phyloP scores from a whole-genome alignment of 2,888 invertebrate genomes.

The Oasisia sp. region DNA sequence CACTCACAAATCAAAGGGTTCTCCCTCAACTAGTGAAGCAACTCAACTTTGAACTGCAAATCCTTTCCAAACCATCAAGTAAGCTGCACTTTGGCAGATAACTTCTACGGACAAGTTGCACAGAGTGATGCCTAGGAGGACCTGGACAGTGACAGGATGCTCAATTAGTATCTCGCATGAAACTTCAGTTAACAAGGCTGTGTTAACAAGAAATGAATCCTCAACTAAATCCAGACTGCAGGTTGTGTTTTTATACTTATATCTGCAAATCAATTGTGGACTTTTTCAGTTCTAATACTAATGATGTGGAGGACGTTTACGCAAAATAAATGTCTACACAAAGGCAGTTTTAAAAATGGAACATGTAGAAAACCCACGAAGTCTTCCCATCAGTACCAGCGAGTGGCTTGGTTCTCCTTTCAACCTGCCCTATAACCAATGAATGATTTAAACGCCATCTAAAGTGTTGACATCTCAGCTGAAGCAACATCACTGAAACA shows the following conservation, averaged over 20 bases:
- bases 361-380: too few relatives aligned
- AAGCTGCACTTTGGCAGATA: neutral
- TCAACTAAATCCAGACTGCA: neutral
- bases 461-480: neutral
- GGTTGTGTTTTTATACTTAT: too few relatives aligned
- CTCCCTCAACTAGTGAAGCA: neutral
- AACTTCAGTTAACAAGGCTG: neutral
- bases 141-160: neutral
- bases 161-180: neutral
- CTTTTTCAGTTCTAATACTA: too few relatives aligned
- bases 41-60: constrained; percentile 13
- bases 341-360: too few relatives aligned
- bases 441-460: neutral
- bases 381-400: too few relatives aligned
- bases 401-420: neutral
- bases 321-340: too few relatives aligned
- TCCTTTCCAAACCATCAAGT: neutral
- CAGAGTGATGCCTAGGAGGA: neutral
- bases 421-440: neutral
- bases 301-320: too few relatives aligned
- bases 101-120: neutral
- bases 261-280: too few relatives aligned
- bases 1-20: neutral
- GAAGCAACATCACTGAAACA: neutral
- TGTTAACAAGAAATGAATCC: neutral